These are phyloP conservation scores for Mustela lutreola DNA, from an alignment of 2,113 vertebrate species.

Conservation along the genomic window DNA sequence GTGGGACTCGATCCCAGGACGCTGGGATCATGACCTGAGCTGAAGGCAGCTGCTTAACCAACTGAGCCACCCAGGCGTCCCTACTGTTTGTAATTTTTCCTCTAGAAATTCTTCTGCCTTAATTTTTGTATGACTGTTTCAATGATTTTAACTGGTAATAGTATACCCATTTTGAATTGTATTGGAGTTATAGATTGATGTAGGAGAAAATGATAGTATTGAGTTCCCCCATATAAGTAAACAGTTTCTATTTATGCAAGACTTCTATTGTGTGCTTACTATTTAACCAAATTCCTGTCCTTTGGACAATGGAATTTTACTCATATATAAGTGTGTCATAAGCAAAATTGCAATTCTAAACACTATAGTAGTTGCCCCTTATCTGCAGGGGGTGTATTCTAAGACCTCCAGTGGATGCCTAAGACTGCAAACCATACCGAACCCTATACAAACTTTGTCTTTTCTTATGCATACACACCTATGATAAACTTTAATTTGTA, in stretches of 20 bases:
- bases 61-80: no score
- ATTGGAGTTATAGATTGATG: neutral
- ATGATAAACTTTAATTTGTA: neutral
- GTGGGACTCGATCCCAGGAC: no score
- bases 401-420: neutral
- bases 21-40: no score
- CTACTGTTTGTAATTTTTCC: neutral
- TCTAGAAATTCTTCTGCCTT: neutral
- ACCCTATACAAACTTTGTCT: neutral
- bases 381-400: neutral
- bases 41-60: no score
- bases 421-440: neutral
- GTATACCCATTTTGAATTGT: neutral
- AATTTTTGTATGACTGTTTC: neutral
- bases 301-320: slow-evolving; percentile 18
- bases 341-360: neutral
- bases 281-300: neutral
- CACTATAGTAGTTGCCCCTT: neutral
- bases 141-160: neutral
- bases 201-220: neutral
- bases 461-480: neutral
- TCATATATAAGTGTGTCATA: neutral
- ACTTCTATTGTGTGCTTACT: neutral
- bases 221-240: neutral
- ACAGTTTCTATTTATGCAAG: neutral